phyloP scores from a whole-genome alignment of 2,888 invertebrate species.

The Poecilobothrus nobilitatus region DNA sequence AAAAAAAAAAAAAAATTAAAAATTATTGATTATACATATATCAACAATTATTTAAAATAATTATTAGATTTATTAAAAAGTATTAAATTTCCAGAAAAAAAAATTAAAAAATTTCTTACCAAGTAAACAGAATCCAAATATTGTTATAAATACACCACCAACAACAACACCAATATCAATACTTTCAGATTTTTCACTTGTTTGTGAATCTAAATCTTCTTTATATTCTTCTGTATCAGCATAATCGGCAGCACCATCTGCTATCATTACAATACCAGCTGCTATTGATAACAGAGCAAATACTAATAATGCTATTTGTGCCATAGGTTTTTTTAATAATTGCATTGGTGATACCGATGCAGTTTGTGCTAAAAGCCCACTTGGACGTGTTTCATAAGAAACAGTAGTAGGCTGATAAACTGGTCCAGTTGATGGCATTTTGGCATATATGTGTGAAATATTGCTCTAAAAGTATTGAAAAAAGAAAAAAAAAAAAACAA shows the following conservation, averaged over 20 bases:
- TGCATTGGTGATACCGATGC: slow-evolving; percentile 33
- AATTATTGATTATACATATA: too few species aligned
- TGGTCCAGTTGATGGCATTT: slow-evolving; percentile 59
- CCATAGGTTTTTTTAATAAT: slow-evolving; percentile 32
- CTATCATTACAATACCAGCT: slow-evolving; percentile 50
- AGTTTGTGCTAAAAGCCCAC: slow-evolving; percentile 38
- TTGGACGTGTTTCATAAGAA: slow-evolving; percentile 56
- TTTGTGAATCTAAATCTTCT: slow-evolving; percentile 33
- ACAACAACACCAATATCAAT: slow-evolving; percentile 50
- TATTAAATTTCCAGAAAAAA: background rate
- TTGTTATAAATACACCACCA: slow-evolving; percentile 54
- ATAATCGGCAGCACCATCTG: slow-evolving; percentile 56
- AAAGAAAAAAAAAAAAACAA: background rate
- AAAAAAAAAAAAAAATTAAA: slow-evolving; percentile 21
- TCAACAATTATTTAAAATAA: background rate
- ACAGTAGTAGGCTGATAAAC: slow-evolving; percentile 73
- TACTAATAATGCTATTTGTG: slow-evolving; percentile 31
- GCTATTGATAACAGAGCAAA: slow-evolving; percentile 35
- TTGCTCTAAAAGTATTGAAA: background rate
- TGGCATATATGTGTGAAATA: slow-evolving; percentile 6
- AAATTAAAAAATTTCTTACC: slow-evolving; percentile 40
- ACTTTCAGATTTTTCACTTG: slow-evolving; percentile 27
- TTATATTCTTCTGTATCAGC: slow-evolving; percentile 42
- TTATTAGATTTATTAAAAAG: background rate
- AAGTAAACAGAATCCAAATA: slow-evolving; percentile 53